Base-by-base conservation (phyloP, 1,140 invertebrate genomes). In the Drosophila navojoa region DNA sequence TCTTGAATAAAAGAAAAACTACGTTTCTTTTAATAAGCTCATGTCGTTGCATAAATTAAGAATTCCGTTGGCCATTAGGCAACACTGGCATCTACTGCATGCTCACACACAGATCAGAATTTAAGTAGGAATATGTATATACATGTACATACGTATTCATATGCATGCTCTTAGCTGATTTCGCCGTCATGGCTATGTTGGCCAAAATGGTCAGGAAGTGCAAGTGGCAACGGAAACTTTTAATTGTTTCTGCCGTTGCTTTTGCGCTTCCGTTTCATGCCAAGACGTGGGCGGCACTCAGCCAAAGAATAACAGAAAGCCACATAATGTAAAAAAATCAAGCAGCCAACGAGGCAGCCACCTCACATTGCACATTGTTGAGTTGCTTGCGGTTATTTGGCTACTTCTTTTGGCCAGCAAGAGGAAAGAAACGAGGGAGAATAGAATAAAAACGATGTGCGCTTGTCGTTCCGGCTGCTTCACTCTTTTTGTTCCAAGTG, bases 201-300 rank as follows among this genome's bases (percentile, higher is more conserved):
- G 59, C 59, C 75, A 78, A 87, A 87, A 74, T 77, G 82, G 72
- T 50, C 82, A 87, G 82, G 82, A 87, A 87, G 82, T 89, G 68
- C 84, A 87, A 87, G 82, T 87, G 82, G 79, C 82, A 87, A 74
- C 82, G 82, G 82, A 87, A 87, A 87, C 84, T 87, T 87, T 87
- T 87, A 87, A 87, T 87, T 87, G 84, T 87, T 87, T 87, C 84
- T 89, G 84, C 82, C 70, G 76, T 82, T 87, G 82, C 81, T 66
- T 85, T 78, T 81, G 68, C 68, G 75, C 76, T 79, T 87, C 82
- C 82, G 82, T 71, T 82, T 82, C 79, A 70, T 66, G 67, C 62
- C 38, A 86, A 75, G 70, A 61, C 72, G 73, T 19, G 42, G 55
- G 13, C 52, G 53, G 47, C 68, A 47, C 49, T 52, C 35, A 9